Evolutionary conservation across 1,140 invertebrate genomes (phyloP), one percentile per base, ranked within the genome.

Genomic region (Polyergus mexicanus): DNA sequence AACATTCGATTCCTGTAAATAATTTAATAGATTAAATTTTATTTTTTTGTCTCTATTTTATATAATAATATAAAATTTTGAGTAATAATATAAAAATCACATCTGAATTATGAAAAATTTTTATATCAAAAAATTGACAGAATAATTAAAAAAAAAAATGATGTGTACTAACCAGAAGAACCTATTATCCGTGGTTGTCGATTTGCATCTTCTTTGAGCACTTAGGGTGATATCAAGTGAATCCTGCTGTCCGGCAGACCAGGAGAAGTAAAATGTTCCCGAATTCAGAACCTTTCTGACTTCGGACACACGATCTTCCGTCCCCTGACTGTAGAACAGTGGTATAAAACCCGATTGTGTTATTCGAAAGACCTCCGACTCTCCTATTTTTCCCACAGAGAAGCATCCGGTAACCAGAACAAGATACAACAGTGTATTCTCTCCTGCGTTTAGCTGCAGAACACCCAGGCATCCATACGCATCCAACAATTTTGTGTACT

Each of bases 211-310:
- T 90, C 98, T 96, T 94, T 99, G 99, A 58, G 98, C 98, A 95
- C 98, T 99, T 38, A 99, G 94, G 13, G 98, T 99, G 32, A 99
- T 96, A 95, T 99, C 98, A 92, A 99, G 94, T 66, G 95, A 94
- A 58, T 96, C 94, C 56, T 95, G 94, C 56, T 95, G 94, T 47
- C 89, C 89, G 56, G 94, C 86, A 28, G 96, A 96, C 97, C 98
- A 98, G 1, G 98, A 98, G 94, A 99, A 99, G 93, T 99, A 99
- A 94, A 99, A 99, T 22, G 98, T 99, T 13, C 99, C 99, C 32
- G 98, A 99, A 94, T 98, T 99, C 3, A 99, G 95, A 47, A 99
- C 95, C 95, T 99, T 99, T 78, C 97, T 93, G 44, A 96, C 96
- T 94, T 99, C 97, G 84, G 96, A 95, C 89, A 99, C 97, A 93